Percentiles rank a stretch among this genome's conserved stretches.
Conservation (phyloP, 2,888 invertebrate species). For the Zaprionus bogoriensis region DNA sequence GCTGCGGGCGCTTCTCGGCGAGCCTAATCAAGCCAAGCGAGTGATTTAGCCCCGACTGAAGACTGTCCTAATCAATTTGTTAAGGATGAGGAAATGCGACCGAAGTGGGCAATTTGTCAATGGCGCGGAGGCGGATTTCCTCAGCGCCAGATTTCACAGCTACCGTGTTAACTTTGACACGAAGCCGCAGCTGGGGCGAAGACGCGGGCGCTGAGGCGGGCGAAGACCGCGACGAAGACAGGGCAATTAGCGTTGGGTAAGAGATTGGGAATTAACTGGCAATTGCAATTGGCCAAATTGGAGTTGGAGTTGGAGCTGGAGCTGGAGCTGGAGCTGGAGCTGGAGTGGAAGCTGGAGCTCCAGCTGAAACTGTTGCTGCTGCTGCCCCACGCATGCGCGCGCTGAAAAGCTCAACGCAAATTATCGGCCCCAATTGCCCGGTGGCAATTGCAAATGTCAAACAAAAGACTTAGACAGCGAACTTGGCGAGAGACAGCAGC, state of each 20-base stretch:
- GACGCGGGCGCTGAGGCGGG: neutral
- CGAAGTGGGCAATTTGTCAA: conserved; percentile 50
- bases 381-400: conserved; percentile 62
- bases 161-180: conserved; percentile 76
- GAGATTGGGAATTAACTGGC: conserved; percentile 52
- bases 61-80: conserved; percentile 76
- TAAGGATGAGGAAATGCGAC: conserved; percentile 69
- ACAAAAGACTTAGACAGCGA: conserved; percentile 72
- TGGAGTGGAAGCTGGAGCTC: neutral
- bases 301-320: no score
- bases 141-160: conserved; percentile 71
- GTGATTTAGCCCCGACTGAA: conserved; percentile 60
- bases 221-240: conserved; percentile 32
- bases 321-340: neutral
- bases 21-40: conserved; percentile 56
- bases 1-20: no score
- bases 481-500: conserved; percentile 40
- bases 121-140: conserved; percentile 59
- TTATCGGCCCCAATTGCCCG: conserved; percentile 11
- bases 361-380: neutral
- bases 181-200: conserved; percentile 5
- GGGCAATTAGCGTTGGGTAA: conserved; percentile 57
- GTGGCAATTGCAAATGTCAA: conserved; percentile 65
- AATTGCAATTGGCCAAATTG: conserved; percentile 62
- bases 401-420: conserved; percentile 43